These are phyloP conservation scores for Metaphire vulgaris DNA, from an alignment of 1,140 invertebrate genomes.

Conservation along the genomic window DNA sequence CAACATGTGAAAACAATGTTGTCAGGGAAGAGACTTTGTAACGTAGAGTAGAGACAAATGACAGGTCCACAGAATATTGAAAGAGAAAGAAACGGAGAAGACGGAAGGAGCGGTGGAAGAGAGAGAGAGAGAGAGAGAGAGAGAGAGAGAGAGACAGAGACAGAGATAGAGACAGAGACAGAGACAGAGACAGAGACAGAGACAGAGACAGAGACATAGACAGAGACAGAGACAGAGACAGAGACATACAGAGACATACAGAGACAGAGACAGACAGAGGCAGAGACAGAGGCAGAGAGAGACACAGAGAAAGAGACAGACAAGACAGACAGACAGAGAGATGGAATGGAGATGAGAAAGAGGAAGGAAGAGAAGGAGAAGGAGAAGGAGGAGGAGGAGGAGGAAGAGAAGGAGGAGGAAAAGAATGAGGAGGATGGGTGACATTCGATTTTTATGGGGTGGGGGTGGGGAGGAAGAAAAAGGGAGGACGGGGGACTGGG, in stretches of 20 bases:
- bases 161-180: not conserved
- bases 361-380: not conserved
- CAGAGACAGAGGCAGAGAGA: not conserved
- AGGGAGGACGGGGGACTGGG: too few relatives aligned
- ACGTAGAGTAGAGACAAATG: too few relatives aligned
- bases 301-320: not conserved
- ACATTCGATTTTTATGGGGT: too few relatives aligned
- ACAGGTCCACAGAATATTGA: too few relatives aligned
- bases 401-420: constrained; percentile 12
- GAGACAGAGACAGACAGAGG: not conserved
- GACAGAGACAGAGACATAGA: not conserved
- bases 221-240: constrained; percentile 1
- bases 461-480: too few relatives aligned
- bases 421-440: constrained; percentile 17
- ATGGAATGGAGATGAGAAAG: not conserved
- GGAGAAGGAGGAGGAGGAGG: not conserved
- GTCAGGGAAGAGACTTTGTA: too few relatives aligned
- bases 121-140: constrained; percentile 1
- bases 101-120: too few relatives aligned
- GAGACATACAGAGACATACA: not conserved
- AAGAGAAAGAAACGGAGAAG: too few relatives aligned
- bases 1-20: too few relatives aligned
- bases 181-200: not conserved
- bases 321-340: not conserved
- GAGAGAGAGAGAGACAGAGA: not conserved